phyloP scores from a whole-genome alignment of 2,888 invertebrate genomes.

The Hyalella azteca region DNA sequence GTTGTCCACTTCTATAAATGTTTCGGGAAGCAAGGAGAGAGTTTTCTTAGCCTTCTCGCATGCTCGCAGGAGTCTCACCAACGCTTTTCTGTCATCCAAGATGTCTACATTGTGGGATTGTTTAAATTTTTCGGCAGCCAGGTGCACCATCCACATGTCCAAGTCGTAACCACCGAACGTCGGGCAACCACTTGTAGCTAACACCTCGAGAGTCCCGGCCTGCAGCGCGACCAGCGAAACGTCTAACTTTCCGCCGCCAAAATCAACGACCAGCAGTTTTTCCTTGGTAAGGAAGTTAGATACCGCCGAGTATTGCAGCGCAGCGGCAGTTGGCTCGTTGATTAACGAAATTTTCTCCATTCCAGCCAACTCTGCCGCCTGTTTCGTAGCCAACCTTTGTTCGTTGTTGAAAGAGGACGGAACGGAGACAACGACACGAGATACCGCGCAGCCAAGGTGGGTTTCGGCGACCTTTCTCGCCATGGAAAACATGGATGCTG shows the following conservation, averaged over 20 bases:
- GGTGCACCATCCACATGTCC: background rate
- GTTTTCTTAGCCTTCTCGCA: background rate
- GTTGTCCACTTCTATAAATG: background rate
- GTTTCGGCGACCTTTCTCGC: background rate
- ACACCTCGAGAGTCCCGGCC: background rate
- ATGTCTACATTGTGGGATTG: background rate
- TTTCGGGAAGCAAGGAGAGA: background rate
- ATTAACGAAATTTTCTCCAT: background rate
- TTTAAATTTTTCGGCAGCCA: background rate
- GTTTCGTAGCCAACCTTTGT: background rate
- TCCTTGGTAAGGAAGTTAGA: background rate
- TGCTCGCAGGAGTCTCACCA: background rate
- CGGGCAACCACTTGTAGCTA: background rate
- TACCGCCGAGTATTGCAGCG: background rate
- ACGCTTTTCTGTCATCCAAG: background rate
- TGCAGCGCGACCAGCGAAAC: background rate
- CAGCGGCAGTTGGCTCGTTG: constrained; percentile 63
- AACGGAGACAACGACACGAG: background rate
- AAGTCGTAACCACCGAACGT: background rate
- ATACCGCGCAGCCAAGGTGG: background rate
- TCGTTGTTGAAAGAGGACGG: background rate
- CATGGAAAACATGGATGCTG: background rate
- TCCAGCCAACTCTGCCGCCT: background rate
- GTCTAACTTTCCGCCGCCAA: background rate
- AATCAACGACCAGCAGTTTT: constrained; percentile 5